A percentile compares a stretch with the other conserved stretches of the same genome.
phyloP scores from a whole-genome alignment of 1,140 invertebrate genomes.

The Homalodisca vitripennis region DNA sequence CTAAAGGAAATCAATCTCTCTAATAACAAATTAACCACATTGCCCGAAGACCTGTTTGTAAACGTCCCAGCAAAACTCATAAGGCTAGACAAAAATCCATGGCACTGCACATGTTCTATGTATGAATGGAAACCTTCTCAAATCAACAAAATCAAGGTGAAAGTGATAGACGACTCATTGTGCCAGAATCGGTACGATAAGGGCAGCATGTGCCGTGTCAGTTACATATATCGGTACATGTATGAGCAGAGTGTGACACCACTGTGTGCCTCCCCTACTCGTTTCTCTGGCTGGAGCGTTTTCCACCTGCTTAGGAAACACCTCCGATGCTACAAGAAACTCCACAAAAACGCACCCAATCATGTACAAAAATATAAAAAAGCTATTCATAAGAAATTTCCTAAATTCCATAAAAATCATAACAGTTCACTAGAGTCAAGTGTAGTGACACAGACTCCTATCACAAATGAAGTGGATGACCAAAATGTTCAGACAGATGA shows the following conservation, averaged over 20 bases:
- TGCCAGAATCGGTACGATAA: slow-evolving; percentile 49
- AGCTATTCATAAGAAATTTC: too few species aligned
- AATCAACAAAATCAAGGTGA: slow-evolving; percentile 52
- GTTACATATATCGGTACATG: slow-evolving; percentile 49
- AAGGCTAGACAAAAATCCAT: slow-evolving; percentile 63
- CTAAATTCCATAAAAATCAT: too few species aligned
- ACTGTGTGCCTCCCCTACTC: slow-evolving; percentile 57
- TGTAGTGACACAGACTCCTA: too few species aligned
- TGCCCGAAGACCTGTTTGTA: slow-evolving; percentile 59
- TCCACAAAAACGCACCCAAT: background rate
- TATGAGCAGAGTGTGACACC: slow-evolving; percentile 60
- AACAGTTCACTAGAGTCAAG: too few species aligned
- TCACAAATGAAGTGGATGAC: too few species aligned
- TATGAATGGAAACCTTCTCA: slow-evolving; percentile 58
- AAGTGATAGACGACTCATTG: slow-evolving; percentile 43
- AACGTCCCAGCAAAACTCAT: slow-evolving; percentile 54
- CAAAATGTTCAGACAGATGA: too few species aligned
- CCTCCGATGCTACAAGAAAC: slow-evolving; percentile 29
- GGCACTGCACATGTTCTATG: slow-evolving; percentile 68
- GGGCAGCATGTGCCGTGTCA: slow-evolving; percentile 44
- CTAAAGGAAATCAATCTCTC: slow-evolving; percentile 61
- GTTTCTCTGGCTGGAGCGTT: slow-evolving; percentile 59
- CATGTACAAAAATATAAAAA: too few species aligned
- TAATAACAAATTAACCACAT: slow-evolving; percentile 56
- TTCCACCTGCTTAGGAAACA: slow-evolving; percentile 57